These are phyloP conservation scores for Acronicta psi DNA, from an alignment of 2,888 invertebrate species.

Conservation along the genomic window DNA sequence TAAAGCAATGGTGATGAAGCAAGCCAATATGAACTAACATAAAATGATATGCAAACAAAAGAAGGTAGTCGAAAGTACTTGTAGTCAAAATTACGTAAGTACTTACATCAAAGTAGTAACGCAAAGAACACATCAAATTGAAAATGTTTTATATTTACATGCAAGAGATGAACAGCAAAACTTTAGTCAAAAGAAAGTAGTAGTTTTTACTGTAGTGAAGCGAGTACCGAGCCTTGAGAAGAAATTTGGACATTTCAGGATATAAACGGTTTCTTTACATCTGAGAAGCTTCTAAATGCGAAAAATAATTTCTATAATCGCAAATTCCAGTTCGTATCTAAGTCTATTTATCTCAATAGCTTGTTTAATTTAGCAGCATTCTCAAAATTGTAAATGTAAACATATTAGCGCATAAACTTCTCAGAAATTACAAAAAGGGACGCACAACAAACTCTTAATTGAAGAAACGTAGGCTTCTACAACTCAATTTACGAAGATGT, in stretches of 20 bases:
- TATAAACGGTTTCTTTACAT: slow-evolving; percentile 35
- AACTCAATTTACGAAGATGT: slow-evolving; percentile 59
- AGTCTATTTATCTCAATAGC: slow-evolving; percentile 1
- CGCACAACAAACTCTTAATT: slow-evolving; percentile 43
- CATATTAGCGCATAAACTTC: slow-evolving; percentile 32
- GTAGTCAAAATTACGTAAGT: slow-evolving; percentile 20
- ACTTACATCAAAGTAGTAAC: slow-evolving; percentile 10
- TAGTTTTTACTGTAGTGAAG: slow-evolving; percentile 20
- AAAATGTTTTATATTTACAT: slow-evolving; percentile 35
- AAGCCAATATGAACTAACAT: slow-evolving; percentile 29
- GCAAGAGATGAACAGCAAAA: slow-evolving; percentile 28
- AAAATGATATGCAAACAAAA: slow-evolving; percentile 23
- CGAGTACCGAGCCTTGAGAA: slow-evolving; percentile 43
- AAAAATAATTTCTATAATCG: neutral
- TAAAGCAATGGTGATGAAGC: slow-evolving; percentile 42
- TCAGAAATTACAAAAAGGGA: slow-evolving; percentile 30
- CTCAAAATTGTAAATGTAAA: slow-evolving; percentile 26
- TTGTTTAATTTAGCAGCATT: slow-evolving; percentile 4
- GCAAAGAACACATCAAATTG: slow-evolving; percentile 19
- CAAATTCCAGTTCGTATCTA: slow-evolving; percentile 7
- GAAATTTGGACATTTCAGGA: slow-evolving; percentile 17
- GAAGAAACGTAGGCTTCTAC: slow-evolving; percentile 49
- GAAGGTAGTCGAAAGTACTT: slow-evolving; percentile 11
- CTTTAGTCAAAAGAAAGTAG: slow-evolving; percentile 12
- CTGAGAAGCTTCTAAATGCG: neutral